Conservation (phyloP, 2,797 vertebrate genomes). For the Cuniculus paca region DNA sequence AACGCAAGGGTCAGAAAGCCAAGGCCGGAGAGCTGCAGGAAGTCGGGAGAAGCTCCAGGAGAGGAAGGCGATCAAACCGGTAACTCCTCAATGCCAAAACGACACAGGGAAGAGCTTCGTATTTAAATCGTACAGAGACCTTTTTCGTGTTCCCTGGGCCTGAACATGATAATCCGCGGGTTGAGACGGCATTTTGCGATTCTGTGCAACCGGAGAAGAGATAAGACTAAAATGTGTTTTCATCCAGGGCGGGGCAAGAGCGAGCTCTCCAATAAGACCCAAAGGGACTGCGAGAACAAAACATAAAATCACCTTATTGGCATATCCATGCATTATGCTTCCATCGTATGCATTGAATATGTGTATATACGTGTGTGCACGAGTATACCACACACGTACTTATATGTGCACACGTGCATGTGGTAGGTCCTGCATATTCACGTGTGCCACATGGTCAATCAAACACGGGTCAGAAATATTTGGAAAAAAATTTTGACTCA, state of each 20-base stretch:
- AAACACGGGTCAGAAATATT: not conserved
- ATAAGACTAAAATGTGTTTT: not conserved
- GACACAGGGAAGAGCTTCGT: not conserved
- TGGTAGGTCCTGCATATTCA: not conserved
- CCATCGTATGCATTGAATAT: not conserved
- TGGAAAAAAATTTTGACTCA: not conserved
- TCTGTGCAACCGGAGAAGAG: not conserved
- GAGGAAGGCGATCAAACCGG: not conserved
- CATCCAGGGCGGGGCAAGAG: not conserved
- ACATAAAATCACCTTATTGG: not conserved
- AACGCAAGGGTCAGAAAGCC: not conserved
- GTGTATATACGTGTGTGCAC: not conserved
- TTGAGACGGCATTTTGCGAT: not conserved
- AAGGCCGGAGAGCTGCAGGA: not conserved
- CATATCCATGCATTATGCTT: not conserved
- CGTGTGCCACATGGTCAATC: not conserved
- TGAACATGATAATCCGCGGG: not conserved
- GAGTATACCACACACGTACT: not conserved
- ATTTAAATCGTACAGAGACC: not conserved
- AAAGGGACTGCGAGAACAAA: not conserved
- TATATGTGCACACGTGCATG: not conserved
- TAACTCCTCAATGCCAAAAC: not conserved
- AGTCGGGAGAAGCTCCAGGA: not conserved
- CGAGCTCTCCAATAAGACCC: not conserved
- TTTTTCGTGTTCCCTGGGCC: not conserved